Evolutionary conservation across 2,113 vertebrate species (phyloP).

Genomic region (Podarcis raffonei): DNA sequence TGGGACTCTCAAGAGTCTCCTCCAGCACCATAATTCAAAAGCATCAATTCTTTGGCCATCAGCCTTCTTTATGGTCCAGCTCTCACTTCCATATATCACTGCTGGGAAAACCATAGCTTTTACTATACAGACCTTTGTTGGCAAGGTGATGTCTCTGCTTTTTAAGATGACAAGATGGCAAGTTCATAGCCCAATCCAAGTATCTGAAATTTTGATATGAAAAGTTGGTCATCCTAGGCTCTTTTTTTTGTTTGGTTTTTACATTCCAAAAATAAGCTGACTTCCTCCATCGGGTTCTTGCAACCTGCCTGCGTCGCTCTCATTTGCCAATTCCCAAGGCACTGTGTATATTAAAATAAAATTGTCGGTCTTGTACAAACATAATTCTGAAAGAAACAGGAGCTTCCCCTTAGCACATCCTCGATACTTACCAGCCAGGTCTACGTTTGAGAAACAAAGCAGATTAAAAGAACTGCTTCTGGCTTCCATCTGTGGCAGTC

Average conservation of each 20-base stretch:
- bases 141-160: too few species aligned
- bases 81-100: too few species aligned
- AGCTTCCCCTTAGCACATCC: not conserved
- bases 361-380: not conserved
- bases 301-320: not conserved
- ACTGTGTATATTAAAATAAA: not conserved
- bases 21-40: too few species aligned
- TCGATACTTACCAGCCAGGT: fast-evolving
- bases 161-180: too few species aligned
- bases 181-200: not conserved
- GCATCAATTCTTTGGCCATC: too few species aligned
- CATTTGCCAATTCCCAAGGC: not conserved
- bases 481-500: not conserved
- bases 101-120: too few species aligned
- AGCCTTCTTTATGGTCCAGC: too few species aligned
- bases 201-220: not conserved
- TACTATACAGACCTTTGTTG: too few species aligned
- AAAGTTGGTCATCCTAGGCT: not conserved
- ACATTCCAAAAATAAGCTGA: not conserved
- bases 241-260: too few species aligned
- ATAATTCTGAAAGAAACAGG: not conserved
- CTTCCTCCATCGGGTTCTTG: not conserved
- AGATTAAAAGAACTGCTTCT: not conserved
- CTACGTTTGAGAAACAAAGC: not conserved
- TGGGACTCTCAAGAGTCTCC: too few species aligned